Evolutionary conservation across 2,888 invertebrate genomes (phyloP), one percentile per base, ranked within the genome.

Genomic region (Zygothrica quintamaculata): DNA sequence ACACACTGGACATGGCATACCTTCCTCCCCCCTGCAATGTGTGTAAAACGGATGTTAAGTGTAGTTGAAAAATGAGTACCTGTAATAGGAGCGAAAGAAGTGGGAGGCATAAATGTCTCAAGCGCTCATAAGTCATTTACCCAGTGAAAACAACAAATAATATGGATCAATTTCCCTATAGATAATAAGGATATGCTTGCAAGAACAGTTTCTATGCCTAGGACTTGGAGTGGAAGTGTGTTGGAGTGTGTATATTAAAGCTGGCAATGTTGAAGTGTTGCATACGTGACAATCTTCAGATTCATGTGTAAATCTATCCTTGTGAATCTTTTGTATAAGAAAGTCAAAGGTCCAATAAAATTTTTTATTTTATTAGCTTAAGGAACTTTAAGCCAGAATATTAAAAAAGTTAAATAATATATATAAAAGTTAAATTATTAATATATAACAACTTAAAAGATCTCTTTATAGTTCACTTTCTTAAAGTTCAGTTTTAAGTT

Each of bases 51-150:
- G 18, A 16, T 18, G 25, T 13, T 16, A 13, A 13, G 9, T 13
- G 16, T 1, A 1, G 12, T 33, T 18, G 7, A 7, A 31, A 57
- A n/a, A n/a, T 9, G 31, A 12, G 44, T 60, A 51, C 36, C 39
- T 9, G 12, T 8, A 1, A 22, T 8, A 1, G 5, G 12, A 9
- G 22, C 6, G 3, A 3, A 15, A 1, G 26, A 13, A n/a, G 22
- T 25, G 9, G 25, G 34, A 16, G 59, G 39, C 39, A 39, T 58
- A 31, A 64, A 59, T 43, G 64, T 75, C 71, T 75, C 58, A 58
- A 71, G 76, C 65, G 74, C 73, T 80, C 70, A 77, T 74, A 80
- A 80, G 78, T 80, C 84, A 74, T 78, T 81, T 80, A 84, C 76
- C 67, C 74, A n/a, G 66, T 55, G 53, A 46, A 65, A 65, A 73